phyloP scores from a whole-genome alignment of 2,797 vertebrate genomes.

The Danio choprae region DNA sequence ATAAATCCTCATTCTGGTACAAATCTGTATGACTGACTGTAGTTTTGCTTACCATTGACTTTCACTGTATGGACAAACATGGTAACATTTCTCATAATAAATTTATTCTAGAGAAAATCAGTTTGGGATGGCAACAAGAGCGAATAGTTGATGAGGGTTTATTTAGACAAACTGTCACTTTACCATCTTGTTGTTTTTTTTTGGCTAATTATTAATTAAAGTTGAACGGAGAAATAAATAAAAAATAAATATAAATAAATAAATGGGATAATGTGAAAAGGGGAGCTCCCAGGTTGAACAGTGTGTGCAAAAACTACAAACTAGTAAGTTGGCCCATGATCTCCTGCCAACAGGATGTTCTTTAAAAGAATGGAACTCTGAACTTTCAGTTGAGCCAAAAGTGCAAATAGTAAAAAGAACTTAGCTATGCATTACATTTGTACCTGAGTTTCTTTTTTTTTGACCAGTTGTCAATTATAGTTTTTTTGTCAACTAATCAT shows the following conservation, averaged over 20 bases:
- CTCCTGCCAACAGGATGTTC: constrained; percentile 16
- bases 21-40: background rate
- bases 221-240: background rate
- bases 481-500: background rate
- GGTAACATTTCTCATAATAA: background rate
- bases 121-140: background rate
- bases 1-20: background rate
- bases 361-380: background rate
- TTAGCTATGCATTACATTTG: background rate
- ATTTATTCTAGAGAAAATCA: background rate
- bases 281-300: background rate
- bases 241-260: background rate
- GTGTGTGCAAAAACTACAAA: constrained; percentile 30
- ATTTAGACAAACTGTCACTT: background rate
- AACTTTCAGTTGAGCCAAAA: background rate
- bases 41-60: background rate
- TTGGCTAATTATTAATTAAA: background rate
- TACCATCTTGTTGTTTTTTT: background rate
- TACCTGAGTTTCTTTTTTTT: background rate
- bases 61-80: background rate
- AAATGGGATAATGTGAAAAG: too few relatives aligned
- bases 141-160: background rate
- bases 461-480: too few relatives aligned
- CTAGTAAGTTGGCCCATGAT: background rate
- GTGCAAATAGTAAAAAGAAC: background rate